Evolutionary conservation across 1,140 invertebrate species (phyloP).

Genomic region (Choristoneura fumiferana): DNA sequence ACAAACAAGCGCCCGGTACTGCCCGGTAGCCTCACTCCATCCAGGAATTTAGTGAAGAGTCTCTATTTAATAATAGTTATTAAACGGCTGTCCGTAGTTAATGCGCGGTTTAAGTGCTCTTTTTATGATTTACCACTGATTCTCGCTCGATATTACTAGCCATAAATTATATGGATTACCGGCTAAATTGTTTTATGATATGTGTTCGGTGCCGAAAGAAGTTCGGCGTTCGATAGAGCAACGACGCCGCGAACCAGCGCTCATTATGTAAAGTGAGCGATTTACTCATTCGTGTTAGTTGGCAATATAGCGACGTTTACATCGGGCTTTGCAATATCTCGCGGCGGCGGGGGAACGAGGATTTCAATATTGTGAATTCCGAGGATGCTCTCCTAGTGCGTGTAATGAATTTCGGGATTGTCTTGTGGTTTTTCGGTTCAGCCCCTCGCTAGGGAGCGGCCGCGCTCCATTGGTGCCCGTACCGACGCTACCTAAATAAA

Average conservation of each 20-base stretch:
- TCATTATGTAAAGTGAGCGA: conserved; percentile 38
- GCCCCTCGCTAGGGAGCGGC: conserved; percentile 37
- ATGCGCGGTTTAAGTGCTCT: conserved; percentile 56
- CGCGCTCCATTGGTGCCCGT: conserved; percentile 42
- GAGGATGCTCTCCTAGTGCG: conserved; percentile 61
- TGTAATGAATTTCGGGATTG: conserved; percentile 75
- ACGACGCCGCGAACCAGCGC: neutral
- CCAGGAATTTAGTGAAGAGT: conserved; percentile 53
- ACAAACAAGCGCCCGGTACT: neutral
- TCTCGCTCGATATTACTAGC: conserved; percentile 52
- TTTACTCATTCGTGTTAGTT: conserved; percentile 51
- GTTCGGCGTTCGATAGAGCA: too few relatives aligned
- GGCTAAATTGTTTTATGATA: conserved; percentile 66
- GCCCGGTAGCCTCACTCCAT: conserved; percentile 25
- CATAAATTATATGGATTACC: conserved; percentile 59
- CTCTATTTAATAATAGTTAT: conserved; percentile 65
- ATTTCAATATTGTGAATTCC: conserved; percentile 78
- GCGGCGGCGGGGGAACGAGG: conserved; percentile 31
- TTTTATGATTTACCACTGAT: conserved; percentile 68
- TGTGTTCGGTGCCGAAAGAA: conserved; percentile 45
- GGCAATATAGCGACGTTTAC: conserved; percentile 47
- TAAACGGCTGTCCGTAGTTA: conserved; percentile 64
- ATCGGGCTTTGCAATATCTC: conserved; percentile 54
- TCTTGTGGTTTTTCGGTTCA: conserved; percentile 68
- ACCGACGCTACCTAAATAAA: conserved; percentile 7